Conservation (phyloP, 2,797 vertebrate genomes). For the Darevskia nairensis region DNA sequence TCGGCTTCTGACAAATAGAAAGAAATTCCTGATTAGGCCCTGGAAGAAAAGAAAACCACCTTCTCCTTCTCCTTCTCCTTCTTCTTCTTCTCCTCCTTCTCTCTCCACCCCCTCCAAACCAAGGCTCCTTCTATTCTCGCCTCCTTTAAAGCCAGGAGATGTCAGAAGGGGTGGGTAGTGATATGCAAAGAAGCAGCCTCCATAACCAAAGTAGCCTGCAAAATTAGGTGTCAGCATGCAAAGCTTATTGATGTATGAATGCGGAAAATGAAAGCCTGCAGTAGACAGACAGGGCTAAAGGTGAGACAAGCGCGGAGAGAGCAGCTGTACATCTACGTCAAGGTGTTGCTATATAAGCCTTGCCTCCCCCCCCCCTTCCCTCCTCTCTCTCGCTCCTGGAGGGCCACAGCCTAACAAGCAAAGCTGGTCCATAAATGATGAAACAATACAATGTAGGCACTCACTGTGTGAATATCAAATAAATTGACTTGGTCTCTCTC, state of each 20-base stretch:
- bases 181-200: slow-evolving; percentile 98
- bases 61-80: slow-evolving; percentile 26
- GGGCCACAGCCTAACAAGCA: slow-evolving; percentile 97
- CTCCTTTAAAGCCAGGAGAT: slow-evolving; percentile 91
- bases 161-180: slow-evolving; percentile 88
- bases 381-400: slow-evolving; percentile 73
- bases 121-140: slow-evolving; percentile 77
- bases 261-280: slow-evolving; percentile 98
- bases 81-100: slow-evolving; percentile 58
- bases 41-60: slow-evolving; percentile 76
- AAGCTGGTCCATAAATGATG: slow-evolving; percentile 90
- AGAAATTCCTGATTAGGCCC: slow-evolving; percentile 80
- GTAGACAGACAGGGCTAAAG: slow-evolving; percentile 97
- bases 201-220: slow-evolving; percentile 97
- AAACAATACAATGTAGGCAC: slow-evolving; percentile 90
- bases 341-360: slow-evolving; percentile 91
- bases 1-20: slow-evolving; percentile 85
- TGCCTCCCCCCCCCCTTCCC: slow-evolving; percentile 45
- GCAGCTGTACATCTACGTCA: slow-evolving; percentile 98
- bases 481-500: slow-evolving; percentile 84
- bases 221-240: slow-evolving; percentile 99
- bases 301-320: slow-evolving; percentile 89
- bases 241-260: slow-evolving; percentile 99
- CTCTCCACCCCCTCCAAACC: slow-evolving; percentile 68
- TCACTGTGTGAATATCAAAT: slow-evolving; percentile 90